Evolutionary conservation across 2,888 invertebrate species (phyloP).

Genomic region (Drosophila heteroneura): DNA sequence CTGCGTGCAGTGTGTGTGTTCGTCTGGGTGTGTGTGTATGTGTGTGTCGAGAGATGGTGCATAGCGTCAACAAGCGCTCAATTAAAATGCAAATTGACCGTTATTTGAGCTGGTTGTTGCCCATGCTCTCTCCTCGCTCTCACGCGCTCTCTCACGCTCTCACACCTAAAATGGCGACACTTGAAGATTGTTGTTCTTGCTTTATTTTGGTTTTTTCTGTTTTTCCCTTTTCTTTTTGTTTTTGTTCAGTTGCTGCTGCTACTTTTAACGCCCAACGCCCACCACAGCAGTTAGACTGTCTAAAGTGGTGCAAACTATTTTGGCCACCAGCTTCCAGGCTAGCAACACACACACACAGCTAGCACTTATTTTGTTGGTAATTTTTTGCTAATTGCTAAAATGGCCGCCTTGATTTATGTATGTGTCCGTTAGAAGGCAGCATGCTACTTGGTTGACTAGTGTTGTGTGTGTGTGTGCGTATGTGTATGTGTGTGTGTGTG

Average conservation of each 20-base stretch:
- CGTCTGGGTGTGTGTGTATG: background rate
- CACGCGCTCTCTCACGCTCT: slow-evolving; percentile 17
- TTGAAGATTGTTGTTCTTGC: slow-evolving; percentile 38
- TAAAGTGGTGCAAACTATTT: slow-evolving; percentile 60
- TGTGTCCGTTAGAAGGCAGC: slow-evolving; percentile 68
- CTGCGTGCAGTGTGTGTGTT: slow-evolving; percentile 7
- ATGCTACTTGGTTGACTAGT: slow-evolving; percentile 14
- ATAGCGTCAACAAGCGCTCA: slow-evolving; percentile 55
- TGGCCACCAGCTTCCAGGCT: slow-evolving; percentile 37
- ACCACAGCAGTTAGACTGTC: slow-evolving; percentile 31
- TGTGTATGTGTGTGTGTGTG: slow-evolving; percentile 24
- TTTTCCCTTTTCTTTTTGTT: slow-evolving; percentile 1
- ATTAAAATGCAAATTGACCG: slow-evolving; percentile 78
- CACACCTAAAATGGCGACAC: slow-evolving; percentile 49
- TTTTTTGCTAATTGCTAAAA: slow-evolving; percentile 73
- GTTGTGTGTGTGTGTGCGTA: slow-evolving; percentile 17
- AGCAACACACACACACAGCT: slow-evolving; percentile 11
- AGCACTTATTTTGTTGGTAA: slow-evolving; percentile 56
- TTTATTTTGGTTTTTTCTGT: background rate
- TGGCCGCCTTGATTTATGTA: slow-evolving; percentile 78
- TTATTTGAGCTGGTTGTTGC: slow-evolving; percentile 41
- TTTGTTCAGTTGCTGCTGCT: slow-evolving; percentile 3
- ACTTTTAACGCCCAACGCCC: slow-evolving; percentile 11
- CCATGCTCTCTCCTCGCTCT: slow-evolving; percentile 14
- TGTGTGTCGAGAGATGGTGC: slow-evolving; percentile 35